phyloP scores from a whole-genome alignment of 2,797 vertebrate genomes.

The Columba guinea region DNA sequence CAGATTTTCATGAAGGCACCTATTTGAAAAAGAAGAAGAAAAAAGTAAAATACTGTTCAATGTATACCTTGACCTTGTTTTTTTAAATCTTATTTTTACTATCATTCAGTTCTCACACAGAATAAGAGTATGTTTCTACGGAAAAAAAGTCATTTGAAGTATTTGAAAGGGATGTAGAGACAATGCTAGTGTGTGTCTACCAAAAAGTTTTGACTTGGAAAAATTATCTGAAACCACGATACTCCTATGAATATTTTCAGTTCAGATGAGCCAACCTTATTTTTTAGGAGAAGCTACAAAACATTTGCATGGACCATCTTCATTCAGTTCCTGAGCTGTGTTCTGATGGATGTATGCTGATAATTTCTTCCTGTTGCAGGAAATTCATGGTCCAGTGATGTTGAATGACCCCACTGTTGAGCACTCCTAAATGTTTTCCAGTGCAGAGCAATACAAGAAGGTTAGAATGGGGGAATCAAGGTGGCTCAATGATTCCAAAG shows the following conservation, averaged over 20 bases:
- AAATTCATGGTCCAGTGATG: not conserved
- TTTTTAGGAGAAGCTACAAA: not conserved
- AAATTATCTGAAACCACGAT: not conserved
- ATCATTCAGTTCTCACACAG: not conserved
- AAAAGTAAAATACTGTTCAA: not conserved
- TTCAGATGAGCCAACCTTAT: not conserved
- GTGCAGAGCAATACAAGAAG: not conserved
- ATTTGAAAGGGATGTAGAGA: not conserved
- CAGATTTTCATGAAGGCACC: not conserved
- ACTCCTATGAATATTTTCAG: not conserved
- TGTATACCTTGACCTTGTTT: not conserved
- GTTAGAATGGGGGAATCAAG: not conserved
- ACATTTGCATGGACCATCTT: not conserved
- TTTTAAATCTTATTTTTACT: not conserved
- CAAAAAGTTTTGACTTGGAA: not conserved
- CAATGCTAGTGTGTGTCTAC: not conserved
- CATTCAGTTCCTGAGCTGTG: not conserved
- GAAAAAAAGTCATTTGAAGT: not conserved
- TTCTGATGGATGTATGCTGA: not conserved
- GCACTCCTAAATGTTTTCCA: not conserved
- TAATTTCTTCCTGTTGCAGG: not conserved
- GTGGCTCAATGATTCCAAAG: not conserved
- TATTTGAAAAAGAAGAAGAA: not conserved
- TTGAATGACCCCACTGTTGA: not conserved
- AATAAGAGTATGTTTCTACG: not conserved